phyloP scores from a whole-genome alignment of 2,888 invertebrate species.

The Sussaba pulchella region DNA sequence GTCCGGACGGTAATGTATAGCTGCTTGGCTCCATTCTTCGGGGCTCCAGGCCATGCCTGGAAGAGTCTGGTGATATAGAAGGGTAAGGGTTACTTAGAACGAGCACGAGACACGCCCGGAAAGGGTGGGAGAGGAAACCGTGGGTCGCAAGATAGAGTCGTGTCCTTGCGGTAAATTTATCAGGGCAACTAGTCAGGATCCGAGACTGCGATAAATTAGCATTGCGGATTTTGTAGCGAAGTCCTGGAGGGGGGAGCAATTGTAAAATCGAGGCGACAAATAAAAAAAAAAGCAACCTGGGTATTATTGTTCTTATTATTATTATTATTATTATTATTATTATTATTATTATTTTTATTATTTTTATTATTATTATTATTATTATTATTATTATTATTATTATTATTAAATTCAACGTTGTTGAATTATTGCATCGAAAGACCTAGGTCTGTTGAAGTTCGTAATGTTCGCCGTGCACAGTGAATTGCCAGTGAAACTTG shows the following conservation, averaged over 20 bases:
- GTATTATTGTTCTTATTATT: too few species aligned
- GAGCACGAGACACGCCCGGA: not conserved
- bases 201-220: conserved; percentile 50
- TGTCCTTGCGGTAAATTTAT: conserved; percentile 57
- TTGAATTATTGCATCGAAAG: not conserved
- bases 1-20: conserved; percentile 25
- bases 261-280: not conserved
- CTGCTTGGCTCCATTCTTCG: conserved; percentile 43
- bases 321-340: too few species aligned
- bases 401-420: too few species aligned
- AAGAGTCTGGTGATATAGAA: conserved; percentile 36
- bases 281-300: too few species aligned
- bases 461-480: not conserved
- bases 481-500: conserved; percentile 6
- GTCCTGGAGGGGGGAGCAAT: conserved; percentile 19
- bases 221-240: conserved; percentile 35
- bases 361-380: too few species aligned
- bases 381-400: too few species aligned
- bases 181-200: conserved; percentile 27
- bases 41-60: conserved; percentile 9
- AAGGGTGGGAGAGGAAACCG: not conserved
- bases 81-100: conserved; percentile 7
- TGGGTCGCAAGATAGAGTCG: conserved; percentile 17
- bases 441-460: not conserved
- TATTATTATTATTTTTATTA: too few species aligned